phyloP scores from a whole-genome alignment of 2,797 vertebrate genomes.

The Cuniculus paca region DNA sequence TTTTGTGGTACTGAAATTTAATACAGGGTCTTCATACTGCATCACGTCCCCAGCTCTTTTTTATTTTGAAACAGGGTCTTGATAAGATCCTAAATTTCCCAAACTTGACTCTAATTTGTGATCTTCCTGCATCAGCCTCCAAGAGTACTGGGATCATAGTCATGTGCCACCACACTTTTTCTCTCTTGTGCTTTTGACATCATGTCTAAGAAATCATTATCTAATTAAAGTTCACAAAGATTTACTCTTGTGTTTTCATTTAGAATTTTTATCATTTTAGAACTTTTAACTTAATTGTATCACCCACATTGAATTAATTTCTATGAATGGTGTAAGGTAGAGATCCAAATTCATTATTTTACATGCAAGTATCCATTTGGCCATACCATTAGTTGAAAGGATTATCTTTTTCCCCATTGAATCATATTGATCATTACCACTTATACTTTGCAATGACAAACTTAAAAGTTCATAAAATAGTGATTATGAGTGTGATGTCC shows the following conservation, averaged over 20 bases:
- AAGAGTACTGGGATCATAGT: neutral
- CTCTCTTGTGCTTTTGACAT: neutral
- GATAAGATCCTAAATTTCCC: neutral
- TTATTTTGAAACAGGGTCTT: neutral
- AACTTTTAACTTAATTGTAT: neutral
- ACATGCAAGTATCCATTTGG: neutral
- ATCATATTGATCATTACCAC: neutral
- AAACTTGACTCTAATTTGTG: neutral
- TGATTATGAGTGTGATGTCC: neutral
- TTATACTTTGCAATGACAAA: conserved; percentile 13
- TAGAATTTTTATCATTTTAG: conserved; percentile 6
- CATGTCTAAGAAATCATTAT: conserved; percentile 30
- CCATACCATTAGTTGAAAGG: neutral
- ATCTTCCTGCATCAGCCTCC: neutral
- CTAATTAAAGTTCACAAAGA: neutral
- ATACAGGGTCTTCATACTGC: neutral
- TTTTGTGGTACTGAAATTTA: neutral
- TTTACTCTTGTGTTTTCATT: neutral
- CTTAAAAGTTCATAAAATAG: conserved; percentile 8
- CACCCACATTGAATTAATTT: neutral
- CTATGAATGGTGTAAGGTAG: neutral
- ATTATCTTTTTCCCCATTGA: neutral
- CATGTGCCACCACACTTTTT: neutral
- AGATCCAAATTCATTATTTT: neutral
- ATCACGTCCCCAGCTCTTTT: neutral